Evolutionary conservation across 2,113 vertebrate genomes (phyloP).

Genomic region (Leucoraja erinaceus): DNA sequence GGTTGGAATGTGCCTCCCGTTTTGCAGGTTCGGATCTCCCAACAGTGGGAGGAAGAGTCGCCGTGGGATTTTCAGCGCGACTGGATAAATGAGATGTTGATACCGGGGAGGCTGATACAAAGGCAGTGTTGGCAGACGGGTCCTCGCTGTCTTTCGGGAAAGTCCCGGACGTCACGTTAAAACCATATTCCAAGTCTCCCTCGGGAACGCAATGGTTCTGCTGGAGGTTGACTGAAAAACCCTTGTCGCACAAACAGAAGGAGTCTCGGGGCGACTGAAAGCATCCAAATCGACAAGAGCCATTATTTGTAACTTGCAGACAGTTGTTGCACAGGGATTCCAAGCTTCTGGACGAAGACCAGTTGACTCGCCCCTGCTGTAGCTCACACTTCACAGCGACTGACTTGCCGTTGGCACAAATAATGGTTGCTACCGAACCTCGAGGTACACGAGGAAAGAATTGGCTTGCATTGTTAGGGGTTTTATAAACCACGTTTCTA

Average conservation of each 20-base stretch:
- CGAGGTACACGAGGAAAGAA: not conserved
- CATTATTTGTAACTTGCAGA: no score
- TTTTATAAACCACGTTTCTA: not conserved
- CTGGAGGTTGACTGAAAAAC: not conserved
- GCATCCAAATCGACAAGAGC: not conserved
- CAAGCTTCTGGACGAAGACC: not conserved
- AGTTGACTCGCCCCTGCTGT: not conserved
- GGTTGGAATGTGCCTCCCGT: not conserved
- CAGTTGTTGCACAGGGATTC: not conserved
- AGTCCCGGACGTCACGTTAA: not conserved
- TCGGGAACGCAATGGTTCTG: not conserved
- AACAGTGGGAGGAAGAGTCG: no score
- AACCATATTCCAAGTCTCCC: not conserved
- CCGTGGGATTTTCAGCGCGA: fast-evolving
- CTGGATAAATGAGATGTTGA: not conserved
- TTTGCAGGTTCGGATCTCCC: not conserved
- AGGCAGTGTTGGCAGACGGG: not conserved
- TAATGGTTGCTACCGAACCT: not conserved
- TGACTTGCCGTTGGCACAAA: not conserved
- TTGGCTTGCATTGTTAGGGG: not conserved
- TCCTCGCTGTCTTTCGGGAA: not conserved
- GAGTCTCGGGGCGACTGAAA: not conserved
- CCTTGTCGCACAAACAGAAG: not conserved
- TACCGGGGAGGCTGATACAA: not conserved
- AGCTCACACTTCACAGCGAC: not conserved